Evolutionary conservation across 2,888 invertebrate species (phyloP).

Genomic region (Chloroclystis v-ata): DNA sequence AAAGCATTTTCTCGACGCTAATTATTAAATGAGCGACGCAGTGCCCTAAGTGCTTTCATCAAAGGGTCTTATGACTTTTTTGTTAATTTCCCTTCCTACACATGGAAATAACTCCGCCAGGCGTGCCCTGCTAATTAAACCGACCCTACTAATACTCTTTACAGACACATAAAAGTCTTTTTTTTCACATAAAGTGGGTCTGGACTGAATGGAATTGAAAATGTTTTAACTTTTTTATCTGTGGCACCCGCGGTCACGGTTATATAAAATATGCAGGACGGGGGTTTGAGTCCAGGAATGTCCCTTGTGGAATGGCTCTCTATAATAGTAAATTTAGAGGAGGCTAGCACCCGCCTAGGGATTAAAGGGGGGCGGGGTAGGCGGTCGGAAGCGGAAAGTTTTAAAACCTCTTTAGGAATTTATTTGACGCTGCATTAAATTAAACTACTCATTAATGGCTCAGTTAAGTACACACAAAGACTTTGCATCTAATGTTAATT

Average conservation of each 20-base stretch:
- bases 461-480: too few species aligned
- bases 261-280: background rate
- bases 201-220: conserved; percentile 3
- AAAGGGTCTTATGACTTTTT: conserved; percentile 16
- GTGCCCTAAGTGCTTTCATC: conserved; percentile 17
- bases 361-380: too few species aligned
- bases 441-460: too few species aligned
- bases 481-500: too few species aligned
- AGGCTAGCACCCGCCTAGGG: background rate
- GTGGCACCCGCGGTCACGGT: background rate
- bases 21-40: conserved; percentile 16
- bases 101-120: conserved; percentile 19
- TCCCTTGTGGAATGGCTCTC: background rate
- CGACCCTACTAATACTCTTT: conserved; percentile 24
- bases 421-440: too few species aligned
- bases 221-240: conserved; percentile 25
- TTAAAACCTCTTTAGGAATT: too few species aligned
- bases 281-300: background rate
- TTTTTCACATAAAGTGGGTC: background rate
- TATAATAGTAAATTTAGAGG: conserved; percentile 1
- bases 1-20: conserved; percentile 17
- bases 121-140: conserved; percentile 23
- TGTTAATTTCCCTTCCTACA: conserved; percentile 14
- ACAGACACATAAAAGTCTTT: conserved; percentile 26
- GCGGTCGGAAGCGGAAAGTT: too few species aligned